phyloP scores from a whole-genome alignment of 2,888 invertebrate genomes.

The Thymelicus acteon region DNA sequence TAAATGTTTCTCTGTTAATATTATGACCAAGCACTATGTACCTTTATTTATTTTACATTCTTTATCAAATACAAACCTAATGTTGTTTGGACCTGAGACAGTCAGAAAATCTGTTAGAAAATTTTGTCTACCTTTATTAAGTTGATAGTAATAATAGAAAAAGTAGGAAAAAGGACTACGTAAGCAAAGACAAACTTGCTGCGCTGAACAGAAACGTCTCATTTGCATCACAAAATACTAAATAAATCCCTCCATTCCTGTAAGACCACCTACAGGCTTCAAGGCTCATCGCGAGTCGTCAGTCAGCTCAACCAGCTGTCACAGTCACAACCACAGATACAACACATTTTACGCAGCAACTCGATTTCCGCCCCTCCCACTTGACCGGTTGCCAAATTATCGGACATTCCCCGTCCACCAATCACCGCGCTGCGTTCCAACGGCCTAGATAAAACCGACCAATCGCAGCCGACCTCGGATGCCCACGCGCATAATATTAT shows the following conservation, averaged over 20 bases:
- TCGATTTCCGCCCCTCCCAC: conserved; percentile 20
- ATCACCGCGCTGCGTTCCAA: conserved; percentile 2
- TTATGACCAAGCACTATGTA: no score
- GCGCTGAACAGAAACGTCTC: no score
- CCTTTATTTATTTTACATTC: no score
- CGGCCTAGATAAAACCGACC: conserved; percentile 47
- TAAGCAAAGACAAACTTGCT: no score
- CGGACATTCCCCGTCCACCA: conserved; percentile 13
- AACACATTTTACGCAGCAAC: not conserved
- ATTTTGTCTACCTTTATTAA: no score
- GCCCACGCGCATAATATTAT: conserved; percentile 68
- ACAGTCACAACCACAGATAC: not conserved
- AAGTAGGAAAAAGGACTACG: no score
- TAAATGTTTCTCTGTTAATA: no score
- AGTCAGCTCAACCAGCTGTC: conserved; percentile 24
- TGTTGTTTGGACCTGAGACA: no score
- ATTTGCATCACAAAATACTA: no score
- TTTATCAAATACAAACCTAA: no score
- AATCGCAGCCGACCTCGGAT: conserved; percentile 54
- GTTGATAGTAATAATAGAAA: no score
- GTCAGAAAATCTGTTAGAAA: no score
- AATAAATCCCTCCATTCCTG: not conserved
- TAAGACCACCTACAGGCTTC: conserved; percentile 17
- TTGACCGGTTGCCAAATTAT: conserved; percentile 38
- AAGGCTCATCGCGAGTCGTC: conserved; percentile 21